Evolutionary conservation across 2,113 vertebrate species (phyloP).

Genomic region (Poeciliopsis prolifica): DNA sequence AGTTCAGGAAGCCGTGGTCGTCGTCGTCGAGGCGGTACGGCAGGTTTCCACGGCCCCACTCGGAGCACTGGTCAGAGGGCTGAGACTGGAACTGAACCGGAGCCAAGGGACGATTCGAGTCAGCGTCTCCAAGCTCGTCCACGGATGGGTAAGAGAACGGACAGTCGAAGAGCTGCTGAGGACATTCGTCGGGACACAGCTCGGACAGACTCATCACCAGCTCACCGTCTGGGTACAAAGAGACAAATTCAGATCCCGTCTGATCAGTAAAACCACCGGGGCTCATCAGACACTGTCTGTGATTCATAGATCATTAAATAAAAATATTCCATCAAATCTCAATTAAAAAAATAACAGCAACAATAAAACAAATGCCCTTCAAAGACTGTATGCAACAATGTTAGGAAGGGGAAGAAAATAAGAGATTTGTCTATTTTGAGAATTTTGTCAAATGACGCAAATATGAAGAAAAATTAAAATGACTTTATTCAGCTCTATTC

Average conservation of each 20-base stretch:
- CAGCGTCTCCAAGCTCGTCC: conserved; percentile 44
- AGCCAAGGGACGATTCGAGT: conserved; percentile 37
- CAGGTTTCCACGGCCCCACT: conserved; percentile 40
- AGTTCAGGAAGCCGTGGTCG: conserved; percentile 40
- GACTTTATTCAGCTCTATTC: too few relatives aligned
- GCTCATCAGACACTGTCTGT: too few relatives aligned
- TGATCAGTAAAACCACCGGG: not conserved
- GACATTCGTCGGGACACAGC: conserved; percentile 42
- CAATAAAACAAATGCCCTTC: not conserved
- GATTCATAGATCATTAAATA: too few relatives aligned
- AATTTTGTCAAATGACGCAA: not conserved
- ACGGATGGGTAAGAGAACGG: conserved; percentile 53
- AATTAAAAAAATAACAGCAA: not conserved
- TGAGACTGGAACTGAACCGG: conserved; percentile 51
- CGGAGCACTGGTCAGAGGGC: conserved; percentile 36
- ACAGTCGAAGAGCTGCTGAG: conserved; percentile 61
- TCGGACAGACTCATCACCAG: conserved; percentile 63
- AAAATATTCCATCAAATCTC: too few relatives aligned
- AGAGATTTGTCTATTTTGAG: not conserved
- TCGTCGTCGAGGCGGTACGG: conserved; percentile 26
- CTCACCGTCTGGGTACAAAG: conserved; percentile 62
- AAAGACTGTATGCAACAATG: not conserved
- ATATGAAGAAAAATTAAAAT: not conserved
- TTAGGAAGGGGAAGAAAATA: not conserved
- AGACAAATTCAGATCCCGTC: not conserved